Conservation (phyloP, 2,888 invertebrate species). For the Cantharis flavilabris region DNA sequence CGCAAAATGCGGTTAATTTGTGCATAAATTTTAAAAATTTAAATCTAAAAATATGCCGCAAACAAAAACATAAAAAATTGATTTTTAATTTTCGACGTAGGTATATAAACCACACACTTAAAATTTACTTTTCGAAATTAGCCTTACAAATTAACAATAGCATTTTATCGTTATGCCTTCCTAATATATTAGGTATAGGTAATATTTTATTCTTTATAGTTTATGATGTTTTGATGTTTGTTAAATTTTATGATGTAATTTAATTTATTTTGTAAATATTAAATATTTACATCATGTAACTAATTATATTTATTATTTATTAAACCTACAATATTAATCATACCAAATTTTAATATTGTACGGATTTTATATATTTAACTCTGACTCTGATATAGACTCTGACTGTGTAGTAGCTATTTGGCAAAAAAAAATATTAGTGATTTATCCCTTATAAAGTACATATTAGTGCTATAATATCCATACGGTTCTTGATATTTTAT, state of each 20-base stretch:
- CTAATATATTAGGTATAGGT: not conserved
- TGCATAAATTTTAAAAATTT: not conserved
- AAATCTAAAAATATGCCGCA: not conserved
- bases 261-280: not conserved
- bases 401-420: too few relatives aligned
- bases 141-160: not conserved
- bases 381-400: too few relatives aligned
- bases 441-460: too few relatives aligned
- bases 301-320: too few relatives aligned
- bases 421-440: too few relatives aligned
- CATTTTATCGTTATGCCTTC: not conserved
- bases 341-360: too few relatives aligned
- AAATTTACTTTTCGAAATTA: not conserved
- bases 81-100: not conserved
- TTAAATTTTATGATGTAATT: not conserved
- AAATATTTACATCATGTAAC: too few relatives aligned
- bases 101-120: not conserved
- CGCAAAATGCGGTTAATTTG: constrained; percentile 1
- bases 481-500: too few relatives aligned
- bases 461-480: too few relatives aligned
- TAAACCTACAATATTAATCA: too few relatives aligned
- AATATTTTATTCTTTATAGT: not conserved
- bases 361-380: too few relatives aligned
- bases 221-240: not conserved
- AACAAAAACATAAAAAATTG: not conserved